Evolutionary conservation across 2,888 invertebrate species (phyloP), one percentile per base, ranked within the genome.

Genomic region (Agrochola macilenta): DNA sequence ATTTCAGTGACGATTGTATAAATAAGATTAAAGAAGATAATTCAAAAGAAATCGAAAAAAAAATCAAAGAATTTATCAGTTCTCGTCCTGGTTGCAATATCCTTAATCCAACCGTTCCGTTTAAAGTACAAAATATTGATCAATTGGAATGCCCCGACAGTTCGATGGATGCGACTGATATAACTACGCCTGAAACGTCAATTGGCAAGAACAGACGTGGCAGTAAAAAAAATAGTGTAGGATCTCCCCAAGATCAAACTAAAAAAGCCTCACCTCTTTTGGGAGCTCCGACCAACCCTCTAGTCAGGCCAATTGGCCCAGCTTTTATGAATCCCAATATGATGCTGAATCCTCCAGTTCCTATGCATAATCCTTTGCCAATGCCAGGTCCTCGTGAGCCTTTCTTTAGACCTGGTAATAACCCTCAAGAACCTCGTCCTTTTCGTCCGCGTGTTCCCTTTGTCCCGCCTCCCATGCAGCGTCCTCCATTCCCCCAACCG

Each of bases 71-170:
- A 46, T 75, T 74, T 65, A 61, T 82, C 4, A 63, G 11, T 0
- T 75, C 73, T 1, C 64, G 66, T 17, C 69, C 73, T 8, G 60
- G 11, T 35, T 66, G 70, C 17, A 70, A 74, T 64, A 5, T 60
- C 0, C 3, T 58, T 5, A 81, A 83, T 64, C 65, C 64, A 12
- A 78, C 49, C 1, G 12, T 54, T 20, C 7, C 20, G n/a, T 60
- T 74, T 9, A 77, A 68, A 71, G 46, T 60, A 5, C 57, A 75
- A 60, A 81, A 74, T 35, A 74, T 79, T n/a, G 80, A 86, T 23
- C 76, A 81, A 20, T 54, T 84, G 9, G 77, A 69, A 17, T 49
- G 49, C 14, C 23, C 58, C 1, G 66, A 72, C 14, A 30, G 26
- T 17, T 3, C 66, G 14, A 66, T 14, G 65, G 20, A n/a, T 23